A percentile compares a stretch with the other conserved stretches of the same genome.
phyloP scores from a whole-genome alignment of 2,113 vertebrate species.

The Chionis minor region DNA sequence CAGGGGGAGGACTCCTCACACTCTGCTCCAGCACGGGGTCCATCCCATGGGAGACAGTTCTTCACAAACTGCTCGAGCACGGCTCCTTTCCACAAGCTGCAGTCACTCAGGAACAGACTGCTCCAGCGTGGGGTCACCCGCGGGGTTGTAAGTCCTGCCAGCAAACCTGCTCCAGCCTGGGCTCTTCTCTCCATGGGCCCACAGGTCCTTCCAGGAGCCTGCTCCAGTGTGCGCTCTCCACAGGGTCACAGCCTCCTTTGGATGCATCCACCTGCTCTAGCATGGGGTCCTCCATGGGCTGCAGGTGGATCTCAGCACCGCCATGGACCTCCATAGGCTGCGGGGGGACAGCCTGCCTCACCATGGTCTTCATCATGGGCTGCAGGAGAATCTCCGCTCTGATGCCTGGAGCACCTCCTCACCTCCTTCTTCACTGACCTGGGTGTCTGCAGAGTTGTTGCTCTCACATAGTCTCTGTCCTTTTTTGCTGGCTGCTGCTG shows the following conservation, averaged over 20 bases:
- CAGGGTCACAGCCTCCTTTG: not conserved
- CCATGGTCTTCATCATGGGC: not conserved
- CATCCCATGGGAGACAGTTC: not conserved
- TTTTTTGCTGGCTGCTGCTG: not conserved
- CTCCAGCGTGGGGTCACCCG: not conserved
- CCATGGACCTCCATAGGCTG: not conserved
- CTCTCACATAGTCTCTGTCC: not conserved
- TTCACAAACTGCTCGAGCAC: not conserved
- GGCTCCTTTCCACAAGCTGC: not conserved
- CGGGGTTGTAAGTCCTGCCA: not conserved
- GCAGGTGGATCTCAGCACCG: not conserved
- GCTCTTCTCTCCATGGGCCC: not conserved
- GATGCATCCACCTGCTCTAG: not conserved
- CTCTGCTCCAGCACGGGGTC: not conserved
- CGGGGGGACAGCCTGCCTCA: not conserved
- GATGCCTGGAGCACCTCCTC: not conserved
- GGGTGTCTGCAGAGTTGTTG: not conserved
- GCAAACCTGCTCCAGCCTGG: not conserved
- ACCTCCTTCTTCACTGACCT: not conserved
- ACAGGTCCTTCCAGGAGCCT: not conserved
- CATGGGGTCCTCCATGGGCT: not conserved
- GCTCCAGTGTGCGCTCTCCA: not conserved
- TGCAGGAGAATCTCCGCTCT: not conserved
- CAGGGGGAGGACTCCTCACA: not conserved
- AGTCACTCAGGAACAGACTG: not conserved